Evolutionary conservation across 92 coral and sea anemone genomes (phyloP), one percentile per base, ranked within the genome.

Genomic region (Zoanthus sansibaricus): DNA sequence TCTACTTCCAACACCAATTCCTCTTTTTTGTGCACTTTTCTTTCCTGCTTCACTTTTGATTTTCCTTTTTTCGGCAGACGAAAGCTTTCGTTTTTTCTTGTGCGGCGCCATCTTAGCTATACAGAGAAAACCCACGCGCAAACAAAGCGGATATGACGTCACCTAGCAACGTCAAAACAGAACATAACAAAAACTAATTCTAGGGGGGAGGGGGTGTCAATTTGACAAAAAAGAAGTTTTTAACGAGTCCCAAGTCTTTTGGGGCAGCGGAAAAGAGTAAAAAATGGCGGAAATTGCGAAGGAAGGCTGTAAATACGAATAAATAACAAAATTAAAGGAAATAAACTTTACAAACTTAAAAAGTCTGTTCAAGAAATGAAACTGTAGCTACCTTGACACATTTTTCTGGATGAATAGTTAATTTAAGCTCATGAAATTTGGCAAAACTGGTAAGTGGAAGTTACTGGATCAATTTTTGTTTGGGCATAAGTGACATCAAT

Each of bases 1-100:
- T 51, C 76, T 72, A 16, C 56, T 76, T 61, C 73, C 87, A 7
- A 72, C 82, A 82, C 87, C 88, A 37, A 30, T 71, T 2, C 86
- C 90, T 83, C 86, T 66, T 69, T 84, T 44, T 62, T 75, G 54
- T 37, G 76, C 84, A 46, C 83, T 88, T 72, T 59, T 78, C 72
- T 76, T 86, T 21, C 89, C 89, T 30, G 74, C 69, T 59, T 74
- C 58, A 30, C 46, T 18, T 46, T 49, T 78, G 14, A 32, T 18
- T 55, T 87, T 79, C 75, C 82, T 54, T 20, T 59, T 73, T 42
- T 88, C 91, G 25, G 68, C 68, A 61, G 68, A 61, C 17, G 68
- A 3, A 61, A 61, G 68, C 20, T 61, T 61, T 17, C 31, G 20
- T 72, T 87, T 87, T 42, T 78, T 78, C 51, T 78, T 78, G 30